Conservation (phyloP, 2,113 vertebrate genomes). For the Piprites chloris region DNA sequence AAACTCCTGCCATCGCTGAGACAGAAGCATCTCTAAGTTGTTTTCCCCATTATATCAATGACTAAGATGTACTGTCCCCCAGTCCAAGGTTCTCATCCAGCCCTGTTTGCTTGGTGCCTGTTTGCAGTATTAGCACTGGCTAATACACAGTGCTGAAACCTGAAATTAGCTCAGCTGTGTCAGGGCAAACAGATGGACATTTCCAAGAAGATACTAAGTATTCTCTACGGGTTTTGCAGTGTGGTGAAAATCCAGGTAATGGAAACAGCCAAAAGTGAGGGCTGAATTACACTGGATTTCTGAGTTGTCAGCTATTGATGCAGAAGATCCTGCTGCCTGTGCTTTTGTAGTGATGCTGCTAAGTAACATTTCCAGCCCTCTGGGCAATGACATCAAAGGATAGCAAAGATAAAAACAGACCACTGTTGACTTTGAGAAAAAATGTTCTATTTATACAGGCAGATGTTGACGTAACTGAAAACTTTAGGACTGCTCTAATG, state of each 20-base stretch:
- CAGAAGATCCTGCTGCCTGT: constrained; percentile 1
- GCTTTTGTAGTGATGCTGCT: constrained; percentile 2
- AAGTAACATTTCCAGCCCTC: constrained; percentile 39
- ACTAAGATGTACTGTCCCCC: neutral
- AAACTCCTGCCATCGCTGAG: neutral
- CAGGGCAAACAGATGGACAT: neutral
- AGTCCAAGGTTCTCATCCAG: neutral
- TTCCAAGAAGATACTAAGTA: neutral
- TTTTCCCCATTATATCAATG: neutral
- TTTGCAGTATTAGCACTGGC: too few species aligned
- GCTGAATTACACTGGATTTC: neutral
- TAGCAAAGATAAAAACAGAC: neutral
- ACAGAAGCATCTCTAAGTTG: neutral
- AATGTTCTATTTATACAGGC: constrained; percentile 9
- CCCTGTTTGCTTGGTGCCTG: neutral
- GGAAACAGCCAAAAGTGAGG: neutral
- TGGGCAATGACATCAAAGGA: constrained; percentile 37
- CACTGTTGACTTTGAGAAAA: constrained; percentile 31
- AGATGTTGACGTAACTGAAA: constrained; percentile 10
- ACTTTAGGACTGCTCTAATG: neutral
- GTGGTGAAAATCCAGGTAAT: constrained; percentile 20
- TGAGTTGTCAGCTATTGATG: constrained; percentile 32
- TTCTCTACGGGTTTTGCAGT: neutral
- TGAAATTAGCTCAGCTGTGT: neutral
- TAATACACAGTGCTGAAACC: neutral